phyloP scores from a whole-genome alignment of 2,888 invertebrate species.

The Embidobia sp. region DNA sequence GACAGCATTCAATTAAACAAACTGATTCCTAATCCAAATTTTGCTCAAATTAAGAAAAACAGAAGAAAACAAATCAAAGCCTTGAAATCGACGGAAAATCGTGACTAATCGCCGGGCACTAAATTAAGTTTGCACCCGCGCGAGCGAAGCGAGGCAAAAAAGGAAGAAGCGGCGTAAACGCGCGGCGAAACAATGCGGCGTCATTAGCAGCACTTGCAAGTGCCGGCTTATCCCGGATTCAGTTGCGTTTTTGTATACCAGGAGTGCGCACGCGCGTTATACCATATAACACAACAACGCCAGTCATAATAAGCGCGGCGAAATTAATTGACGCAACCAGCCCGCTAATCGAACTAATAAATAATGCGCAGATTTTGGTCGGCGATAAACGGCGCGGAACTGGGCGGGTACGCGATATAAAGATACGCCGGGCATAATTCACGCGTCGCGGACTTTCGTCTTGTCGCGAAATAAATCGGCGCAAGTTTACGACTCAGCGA shows the following conservation, averaged over 20 bases:
- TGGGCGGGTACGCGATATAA: conserved; percentile 25
- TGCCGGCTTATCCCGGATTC: conserved; percentile 44
- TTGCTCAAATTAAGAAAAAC: no score
- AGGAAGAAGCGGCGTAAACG: conserved; percentile 18
- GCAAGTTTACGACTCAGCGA: conserved; percentile 39
- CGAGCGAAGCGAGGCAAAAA: neutral
- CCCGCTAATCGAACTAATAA: conserved; percentile 43
- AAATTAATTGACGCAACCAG: conserved; percentile 49
- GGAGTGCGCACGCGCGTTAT: conserved; percentile 32
- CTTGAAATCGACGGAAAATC: neutral
- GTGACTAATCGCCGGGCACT: no score
- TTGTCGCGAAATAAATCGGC: conserved; percentile 24
- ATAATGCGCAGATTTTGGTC: conserved; percentile 51
- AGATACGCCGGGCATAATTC: conserved; percentile 33
- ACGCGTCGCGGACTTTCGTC: conserved; percentile 20
- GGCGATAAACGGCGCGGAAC: conserved; percentile 37
- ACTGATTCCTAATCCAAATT: no score
- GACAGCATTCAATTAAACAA: no score
- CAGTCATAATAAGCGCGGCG: conserved; percentile 44
- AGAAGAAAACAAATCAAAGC: no score
- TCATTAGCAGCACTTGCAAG: conserved; percentile 43
- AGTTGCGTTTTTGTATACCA: conserved; percentile 23
- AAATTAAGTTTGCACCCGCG: conserved; percentile 33
- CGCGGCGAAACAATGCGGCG: conserved; percentile 38
- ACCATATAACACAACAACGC: no score